phyloP scores from a whole-genome alignment of 2,888 invertebrate species.

The Stenurella melanura region DNA sequence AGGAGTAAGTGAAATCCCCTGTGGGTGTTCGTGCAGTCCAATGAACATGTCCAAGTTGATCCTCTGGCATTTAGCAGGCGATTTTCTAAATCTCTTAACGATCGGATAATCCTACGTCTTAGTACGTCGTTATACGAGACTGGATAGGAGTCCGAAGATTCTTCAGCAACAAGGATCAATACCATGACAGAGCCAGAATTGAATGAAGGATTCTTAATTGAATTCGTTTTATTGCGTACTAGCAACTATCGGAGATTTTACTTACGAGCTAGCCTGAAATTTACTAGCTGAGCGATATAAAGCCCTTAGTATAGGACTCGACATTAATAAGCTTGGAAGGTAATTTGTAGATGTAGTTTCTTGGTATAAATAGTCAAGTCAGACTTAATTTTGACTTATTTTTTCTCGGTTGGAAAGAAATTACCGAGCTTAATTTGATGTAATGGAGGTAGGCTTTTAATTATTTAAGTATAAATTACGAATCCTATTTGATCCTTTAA shows the following conservation, averaged over 20 bases:
- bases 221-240: slow-evolving; percentile 49
- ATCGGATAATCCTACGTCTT: slow-evolving; percentile 67
- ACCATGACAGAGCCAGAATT: slow-evolving; percentile 47
- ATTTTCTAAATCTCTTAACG: slow-evolving; percentile 70
- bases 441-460: not conserved
- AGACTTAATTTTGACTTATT: not conserved
- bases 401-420: not conserved
- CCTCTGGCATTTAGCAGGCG: slow-evolving; percentile 69
- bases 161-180: slow-evolving; percentile 51
- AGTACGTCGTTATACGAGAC: slow-evolving; percentile 58
- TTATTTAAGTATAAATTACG: not conserved
- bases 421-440: not conserved
- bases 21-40: slow-evolving; percentile 54
- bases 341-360: slow-evolving; percentile 14
- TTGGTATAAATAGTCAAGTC: slow-evolving; percentile 13
- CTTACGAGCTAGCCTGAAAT: slow-evolving; percentile 20
- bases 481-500: not conserved
- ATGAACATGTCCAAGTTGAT: slow-evolving; percentile 68
- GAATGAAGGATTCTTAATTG: slow-evolving; percentile 51
- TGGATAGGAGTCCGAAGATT: slow-evolving; percentile 42
- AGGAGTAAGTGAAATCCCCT: slow-evolving; percentile 39
- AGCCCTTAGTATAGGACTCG: slow-evolving; percentile 7
- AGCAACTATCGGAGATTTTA: slow-evolving; percentile 12
- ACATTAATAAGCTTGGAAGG: slow-evolving; percentile 25
- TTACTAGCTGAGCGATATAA: slow-evolving; percentile 25